Percentiles rank a stretch among this genome's conserved stretches.
Conservation (phyloP, 1,140 invertebrate genomes). For the Maniola jurtina region DNA sequence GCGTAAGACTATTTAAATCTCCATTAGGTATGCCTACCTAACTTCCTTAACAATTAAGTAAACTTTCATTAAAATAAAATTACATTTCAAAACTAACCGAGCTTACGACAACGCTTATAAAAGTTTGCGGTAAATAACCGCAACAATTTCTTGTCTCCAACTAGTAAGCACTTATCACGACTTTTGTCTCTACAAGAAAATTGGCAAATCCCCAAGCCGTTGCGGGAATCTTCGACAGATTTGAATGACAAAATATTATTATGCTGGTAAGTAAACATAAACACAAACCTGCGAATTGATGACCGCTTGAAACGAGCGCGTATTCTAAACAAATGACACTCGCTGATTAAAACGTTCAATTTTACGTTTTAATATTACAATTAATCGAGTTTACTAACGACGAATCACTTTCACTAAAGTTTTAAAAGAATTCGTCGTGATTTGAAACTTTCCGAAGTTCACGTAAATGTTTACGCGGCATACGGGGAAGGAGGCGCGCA, state of each 20-base stretch:
- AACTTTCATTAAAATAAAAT: conserved; percentile 5
- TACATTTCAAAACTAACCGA: background rate
- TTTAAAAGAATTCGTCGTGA: conserved; percentile 27
- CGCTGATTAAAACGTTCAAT: conserved; percentile 39
- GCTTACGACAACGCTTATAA: background rate
- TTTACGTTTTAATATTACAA: conserved; percentile 32
- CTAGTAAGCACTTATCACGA: background rate
- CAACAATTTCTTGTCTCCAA: conserved; percentile 23
- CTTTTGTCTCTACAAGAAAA: conserved; percentile 14
- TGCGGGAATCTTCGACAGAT: conserved; percentile 6
- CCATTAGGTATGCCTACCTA: background rate
- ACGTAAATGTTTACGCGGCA: conserved; percentile 66
- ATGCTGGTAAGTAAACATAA: conserved; percentile 33
- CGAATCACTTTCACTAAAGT: conserved; percentile 41
- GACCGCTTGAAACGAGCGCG: conserved; percentile 41
- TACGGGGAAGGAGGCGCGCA: conserved; percentile 54
- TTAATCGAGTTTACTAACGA: conserved; percentile 27
- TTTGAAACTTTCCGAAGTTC: conserved; percentile 56
- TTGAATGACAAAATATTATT: conserved; percentile 22
- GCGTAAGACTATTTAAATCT: background rate
- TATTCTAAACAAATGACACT: conserved; percentile 51
- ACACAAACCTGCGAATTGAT: conserved; percentile 54
- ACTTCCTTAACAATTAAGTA: background rate
- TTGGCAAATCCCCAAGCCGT: conserved; percentile 12
- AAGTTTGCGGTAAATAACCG: conserved; percentile 25